Evolutionary conservation across 35 echinoderm and acorn worm genomes (phyloP).

Genomic region (Apostichopus parvimensis): DNA sequence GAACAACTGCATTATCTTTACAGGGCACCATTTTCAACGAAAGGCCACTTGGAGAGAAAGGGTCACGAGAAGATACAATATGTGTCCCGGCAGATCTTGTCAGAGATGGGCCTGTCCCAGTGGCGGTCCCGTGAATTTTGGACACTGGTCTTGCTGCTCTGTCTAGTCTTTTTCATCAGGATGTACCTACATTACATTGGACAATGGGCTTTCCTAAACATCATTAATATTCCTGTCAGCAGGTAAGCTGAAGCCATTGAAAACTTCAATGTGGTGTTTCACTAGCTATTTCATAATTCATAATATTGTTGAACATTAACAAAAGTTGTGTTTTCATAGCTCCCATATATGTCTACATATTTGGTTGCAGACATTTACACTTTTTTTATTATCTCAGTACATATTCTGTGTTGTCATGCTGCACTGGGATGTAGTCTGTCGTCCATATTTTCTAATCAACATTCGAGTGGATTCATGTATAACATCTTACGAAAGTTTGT

Average conservation of each 20-base stretch:
- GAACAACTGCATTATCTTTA: neutral
- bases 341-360: too few relatives aligned
- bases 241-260: constrained; percentile 60
- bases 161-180: constrained; percentile 83
- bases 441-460: too few relatives aligned
- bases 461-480: too few relatives aligned
- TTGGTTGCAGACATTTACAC: too few relatives aligned
- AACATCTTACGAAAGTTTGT: too few relatives aligned
- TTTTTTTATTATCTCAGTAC: too few relatives aligned
- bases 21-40: constrained; percentile 87
- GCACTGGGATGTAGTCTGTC: too few relatives aligned
- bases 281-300: too few relatives aligned
- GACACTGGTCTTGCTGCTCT: constrained; percentile 84
- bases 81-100: constrained; percentile 77
- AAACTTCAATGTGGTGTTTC: too few relatives aligned
- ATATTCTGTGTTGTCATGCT: too few relatives aligned
- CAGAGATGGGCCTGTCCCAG: constrained; percentile 95
- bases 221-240: constrained; percentile 92
- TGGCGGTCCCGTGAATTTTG: constrained; percentile 98
- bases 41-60: constrained; percentile 74
- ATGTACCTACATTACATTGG: constrained; percentile 95
- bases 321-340: too few relatives aligned
- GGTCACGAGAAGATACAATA: constrained; percentile 97
- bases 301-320: too few relatives aligned
- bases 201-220: constrained; percentile 91